phyloP scores from a whole-genome alignment of 1,140 invertebrate genomes.

The Hypothenemus hampei region DNA sequence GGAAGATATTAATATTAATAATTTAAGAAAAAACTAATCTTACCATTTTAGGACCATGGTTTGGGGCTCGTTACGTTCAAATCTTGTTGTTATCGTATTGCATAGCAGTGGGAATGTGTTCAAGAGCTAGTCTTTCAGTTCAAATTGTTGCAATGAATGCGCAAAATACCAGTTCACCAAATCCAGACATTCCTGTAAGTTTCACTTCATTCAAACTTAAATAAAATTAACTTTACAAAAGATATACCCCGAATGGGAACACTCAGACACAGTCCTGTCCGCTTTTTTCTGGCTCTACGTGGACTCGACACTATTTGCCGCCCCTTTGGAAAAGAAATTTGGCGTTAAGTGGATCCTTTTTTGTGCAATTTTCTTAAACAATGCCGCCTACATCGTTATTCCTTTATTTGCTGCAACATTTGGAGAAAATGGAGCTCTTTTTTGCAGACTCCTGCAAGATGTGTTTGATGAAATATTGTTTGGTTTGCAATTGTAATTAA shows the following conservation, averaged over 20 bases:
- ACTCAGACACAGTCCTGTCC: conserved; percentile 47
- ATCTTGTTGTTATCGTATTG: conserved; percentile 57
- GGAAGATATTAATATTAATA: background rate
- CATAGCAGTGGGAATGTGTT: conserved; percentile 57
- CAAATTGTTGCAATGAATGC: conserved; percentile 66
- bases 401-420: conserved; percentile 21
- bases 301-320: conserved; percentile 57
- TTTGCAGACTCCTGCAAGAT: conserved; percentile 19
- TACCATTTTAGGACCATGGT: conserved; percentile 4
- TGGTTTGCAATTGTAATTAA: background rate
- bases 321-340: conserved; percentile 57
- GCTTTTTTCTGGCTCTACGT: conserved; percentile 63
- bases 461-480: no score
- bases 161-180: conserved; percentile 5
- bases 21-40: no score
- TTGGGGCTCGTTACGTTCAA: conserved; percentile 20
- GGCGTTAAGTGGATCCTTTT: conserved; percentile 60
- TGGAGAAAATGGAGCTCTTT: conserved; percentile 25
- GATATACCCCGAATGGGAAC: conserved; percentile 20
- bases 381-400: conserved; percentile 50
- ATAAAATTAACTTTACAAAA: background rate
- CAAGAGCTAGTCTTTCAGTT: conserved; percentile 62
- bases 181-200: conserved; percentile 20
- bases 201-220: background rate
- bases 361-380: conserved; percentile 50